phyloP scores from a whole-genome alignment of 2,797 vertebrate species.

The Tolypeutes matacus region DNA sequence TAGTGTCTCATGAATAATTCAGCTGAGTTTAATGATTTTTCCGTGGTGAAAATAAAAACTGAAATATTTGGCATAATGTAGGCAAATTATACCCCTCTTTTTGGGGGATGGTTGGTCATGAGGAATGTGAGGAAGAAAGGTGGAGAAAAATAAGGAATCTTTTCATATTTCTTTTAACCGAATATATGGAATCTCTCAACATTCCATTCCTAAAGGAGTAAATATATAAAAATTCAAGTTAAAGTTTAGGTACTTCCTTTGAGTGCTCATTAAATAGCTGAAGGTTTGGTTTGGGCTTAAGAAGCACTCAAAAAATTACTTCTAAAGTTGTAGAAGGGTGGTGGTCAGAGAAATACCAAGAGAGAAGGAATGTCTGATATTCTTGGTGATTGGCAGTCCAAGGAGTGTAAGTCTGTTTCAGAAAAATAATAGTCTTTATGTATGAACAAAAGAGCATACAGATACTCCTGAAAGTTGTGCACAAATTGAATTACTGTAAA shows the following conservation, averaged over 20 bases:
- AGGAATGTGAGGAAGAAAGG: conserved; percentile 73
- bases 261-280: conserved; percentile 45
- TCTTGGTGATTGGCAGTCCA: conserved; percentile 15
- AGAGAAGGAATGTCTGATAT: conserved; percentile 61
- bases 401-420: conserved; percentile 59
- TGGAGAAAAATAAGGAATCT: conserved; percentile 73
- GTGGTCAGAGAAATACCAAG: conserved; percentile 47
- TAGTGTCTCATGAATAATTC: conserved; percentile 85
- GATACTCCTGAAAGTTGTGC: conserved; percentile 55
- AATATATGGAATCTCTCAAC: conserved; percentile 69
- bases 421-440: conserved; percentile 16
- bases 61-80: conserved; percentile 70
- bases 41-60: conserved; percentile 76
- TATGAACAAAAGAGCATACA: conserved; percentile 43
- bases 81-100: conserved; percentile 62
- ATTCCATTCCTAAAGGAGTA: neutral
- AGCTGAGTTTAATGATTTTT: conserved; percentile 76
- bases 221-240: neutral
- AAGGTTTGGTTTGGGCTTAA: conserved; percentile 50
- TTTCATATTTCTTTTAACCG: conserved; percentile 72
- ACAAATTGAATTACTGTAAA: conserved; percentile 65
- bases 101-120: conserved; percentile 44
- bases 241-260: conserved; percentile 58
- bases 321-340: neutral
- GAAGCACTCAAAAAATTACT: conserved; percentile 57